phyloP scores from a whole-genome alignment of 2,113 vertebrate genomes.

The Arenaria interpres region DNA sequence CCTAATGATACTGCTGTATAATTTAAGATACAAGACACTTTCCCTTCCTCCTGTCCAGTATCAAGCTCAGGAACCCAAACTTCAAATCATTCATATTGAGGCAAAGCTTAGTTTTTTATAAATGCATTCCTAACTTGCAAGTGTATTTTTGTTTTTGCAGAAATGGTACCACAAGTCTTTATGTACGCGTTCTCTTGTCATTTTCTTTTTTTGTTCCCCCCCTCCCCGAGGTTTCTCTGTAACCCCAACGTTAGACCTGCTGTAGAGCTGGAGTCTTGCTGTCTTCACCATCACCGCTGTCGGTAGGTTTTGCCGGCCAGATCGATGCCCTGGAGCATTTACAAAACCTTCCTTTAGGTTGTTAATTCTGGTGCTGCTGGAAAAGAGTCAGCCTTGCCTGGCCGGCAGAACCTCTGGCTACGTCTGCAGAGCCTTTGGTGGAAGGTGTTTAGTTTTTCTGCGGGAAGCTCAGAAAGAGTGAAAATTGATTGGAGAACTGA shows the following conservation, averaged over 20 bases:
- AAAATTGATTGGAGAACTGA: background rate
- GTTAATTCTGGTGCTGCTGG: background rate
- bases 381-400: background rate
- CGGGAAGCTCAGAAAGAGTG: background rate
- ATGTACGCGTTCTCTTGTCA: background rate
- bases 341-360: background rate
- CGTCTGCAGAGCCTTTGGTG: background rate
- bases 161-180: background rate
- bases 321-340: fast-evolving
- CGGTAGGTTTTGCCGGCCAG: background rate
- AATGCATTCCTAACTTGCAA: background rate
- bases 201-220: background rate
- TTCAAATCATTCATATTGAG: background rate
- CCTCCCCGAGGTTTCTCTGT: background rate
- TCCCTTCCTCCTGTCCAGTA: background rate
- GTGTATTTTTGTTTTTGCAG: background rate
- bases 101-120: background rate
- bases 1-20: background rate
- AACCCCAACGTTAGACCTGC: background rate
- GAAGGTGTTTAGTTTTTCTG: background rate
- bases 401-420: background rate
- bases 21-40: background rate
- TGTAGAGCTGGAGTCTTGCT: background rate
- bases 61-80: slow-evolving; percentile 31
- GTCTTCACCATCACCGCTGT: background rate